Base-by-base conservation (phyloP, 1,140 invertebrate genomes). In the Drosophila mauritiana region DNA sequence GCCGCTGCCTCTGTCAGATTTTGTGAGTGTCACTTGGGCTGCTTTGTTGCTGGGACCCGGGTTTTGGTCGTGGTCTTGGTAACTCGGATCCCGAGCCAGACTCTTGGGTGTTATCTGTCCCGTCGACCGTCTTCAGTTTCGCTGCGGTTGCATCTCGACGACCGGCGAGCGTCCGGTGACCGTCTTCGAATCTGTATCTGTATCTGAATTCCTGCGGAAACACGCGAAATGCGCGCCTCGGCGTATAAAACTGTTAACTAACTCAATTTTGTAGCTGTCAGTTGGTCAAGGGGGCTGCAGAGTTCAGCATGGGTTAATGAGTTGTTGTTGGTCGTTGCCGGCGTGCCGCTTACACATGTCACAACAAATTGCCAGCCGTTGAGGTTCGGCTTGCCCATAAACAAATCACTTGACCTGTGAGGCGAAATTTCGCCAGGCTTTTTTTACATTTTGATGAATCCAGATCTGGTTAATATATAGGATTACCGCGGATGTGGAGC, bases 241-340 rank as follows among this genome's bases (percentile, higher is more conserved):
- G 80, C 85, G 84, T 90, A 91, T 91, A 91, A 91, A 91, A 91
- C 90, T 90, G 90, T 91, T 91, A 91, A 91, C 90, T 91, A 91
- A 91, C 90, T 91, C 90, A 91, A 91, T 91, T 91, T 91, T 90
- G 86, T 88, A 85, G 86, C 90, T 91, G 90, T 91, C 90, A 91
- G 80, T 91, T 88, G 81, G 80, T 64, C 72, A 65, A 51, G 34
- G 37, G 43, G 54, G 59, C 73, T 80, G 45, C 77, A 81, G 84
- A 88, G 82, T 86, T 86, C 82, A 86, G 82, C 83, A 63, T 83
- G 82, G 82, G 82, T 86, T 86, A 86, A 86, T 86, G 84, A 85
- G 84, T 73, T 89, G 85, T 85, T 89, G 82, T 37, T 80, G 65
- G 57, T 22, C 74, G 54, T 58, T 69, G 62, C 62, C 64, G 58